A percentile compares a stretch with the other conserved stretches of the same genome.
Conservation (phyloP, 2,113 vertebrate species). For the Leptocoma aspasia region DNA sequence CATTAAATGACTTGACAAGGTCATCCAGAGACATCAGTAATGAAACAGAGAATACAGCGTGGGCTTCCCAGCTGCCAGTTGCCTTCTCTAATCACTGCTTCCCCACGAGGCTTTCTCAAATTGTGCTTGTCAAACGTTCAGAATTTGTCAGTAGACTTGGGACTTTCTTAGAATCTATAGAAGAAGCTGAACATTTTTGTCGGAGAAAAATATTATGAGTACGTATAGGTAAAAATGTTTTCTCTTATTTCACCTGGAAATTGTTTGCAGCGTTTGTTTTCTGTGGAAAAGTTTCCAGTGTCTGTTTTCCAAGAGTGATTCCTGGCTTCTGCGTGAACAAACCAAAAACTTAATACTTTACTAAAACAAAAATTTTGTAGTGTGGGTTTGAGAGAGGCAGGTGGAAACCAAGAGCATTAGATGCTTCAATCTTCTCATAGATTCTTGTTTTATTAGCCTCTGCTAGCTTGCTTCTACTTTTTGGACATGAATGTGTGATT, state of each 20-base stretch:
- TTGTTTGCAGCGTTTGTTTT: not conserved
- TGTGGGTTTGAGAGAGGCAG: not conserved
- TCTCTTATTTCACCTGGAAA: not conserved
- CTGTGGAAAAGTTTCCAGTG: not conserved
- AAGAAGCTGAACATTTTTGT: not conserved
- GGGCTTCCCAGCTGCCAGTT: conserved; percentile 22
- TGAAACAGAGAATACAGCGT: not conserved
- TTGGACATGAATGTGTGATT: too few species aligned
- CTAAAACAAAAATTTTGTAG: not conserved
- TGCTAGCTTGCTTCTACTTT: too few species aligned
- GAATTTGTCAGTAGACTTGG: not conserved
- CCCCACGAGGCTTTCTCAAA: not conserved
- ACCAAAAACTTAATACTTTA: not conserved
- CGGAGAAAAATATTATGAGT: not conserved
- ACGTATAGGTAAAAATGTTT: not conserved
- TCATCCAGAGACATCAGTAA: not conserved
- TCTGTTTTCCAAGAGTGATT: not conserved
- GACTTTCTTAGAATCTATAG: not conserved
- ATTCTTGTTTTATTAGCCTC: too few species aligned
- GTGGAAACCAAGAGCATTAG: not conserved
- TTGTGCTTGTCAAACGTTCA: not conserved
- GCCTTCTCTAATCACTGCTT: conserved; percentile 15
- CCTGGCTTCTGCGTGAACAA: not conserved
- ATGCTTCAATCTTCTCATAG: too few species aligned
- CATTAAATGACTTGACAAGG: conserved; percentile 29